Conservation (phyloP, 2,888 invertebrate genomes). For the Yponomeuta sedellus region DNA sequence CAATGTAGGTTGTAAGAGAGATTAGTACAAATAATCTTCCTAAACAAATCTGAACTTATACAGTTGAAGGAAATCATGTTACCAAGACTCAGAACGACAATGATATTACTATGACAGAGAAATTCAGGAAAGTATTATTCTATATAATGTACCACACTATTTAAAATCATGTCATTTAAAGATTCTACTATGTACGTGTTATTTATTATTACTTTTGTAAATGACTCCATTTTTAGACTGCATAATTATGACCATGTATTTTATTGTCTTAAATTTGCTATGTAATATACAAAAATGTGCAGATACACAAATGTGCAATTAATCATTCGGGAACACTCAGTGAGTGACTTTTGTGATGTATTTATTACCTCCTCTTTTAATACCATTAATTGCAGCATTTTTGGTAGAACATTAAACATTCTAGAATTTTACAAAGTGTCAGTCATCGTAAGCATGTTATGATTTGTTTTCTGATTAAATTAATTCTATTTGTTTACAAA, state of each 20-base stretch:
- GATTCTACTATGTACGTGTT: conserved; percentile 26
- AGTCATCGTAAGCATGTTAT: not conserved
- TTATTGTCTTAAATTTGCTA: too few species aligned
- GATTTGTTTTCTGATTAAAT: conserved; percentile 28
- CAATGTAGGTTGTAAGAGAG: conserved; percentile 23
- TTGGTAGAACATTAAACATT: too few species aligned
- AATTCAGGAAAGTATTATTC: not conserved
- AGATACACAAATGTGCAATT: too few species aligned
- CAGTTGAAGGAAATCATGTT: not conserved
- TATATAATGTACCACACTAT: not conserved
- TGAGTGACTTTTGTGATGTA: too few species aligned
- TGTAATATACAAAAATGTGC: too few species aligned
- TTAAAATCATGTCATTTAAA: conserved; percentile 15
- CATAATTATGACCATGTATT: too few species aligned
- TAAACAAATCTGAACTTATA: not conserved
- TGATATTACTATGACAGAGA: not conserved
- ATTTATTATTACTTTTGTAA: conserved; percentile 21
- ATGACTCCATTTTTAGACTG: conserved; percentile 15
- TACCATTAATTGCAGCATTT: too few species aligned
- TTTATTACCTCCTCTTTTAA: too few species aligned
- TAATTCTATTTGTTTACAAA: conserved; percentile 22
- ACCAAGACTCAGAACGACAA: not conserved
- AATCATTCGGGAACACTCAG: too few species aligned
- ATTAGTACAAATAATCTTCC: conserved; percentile 22
- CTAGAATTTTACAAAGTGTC: too few species aligned